phyloP scores from a whole-genome alignment of 2,888 invertebrate genomes.

The Pandemis heparana region DNA sequence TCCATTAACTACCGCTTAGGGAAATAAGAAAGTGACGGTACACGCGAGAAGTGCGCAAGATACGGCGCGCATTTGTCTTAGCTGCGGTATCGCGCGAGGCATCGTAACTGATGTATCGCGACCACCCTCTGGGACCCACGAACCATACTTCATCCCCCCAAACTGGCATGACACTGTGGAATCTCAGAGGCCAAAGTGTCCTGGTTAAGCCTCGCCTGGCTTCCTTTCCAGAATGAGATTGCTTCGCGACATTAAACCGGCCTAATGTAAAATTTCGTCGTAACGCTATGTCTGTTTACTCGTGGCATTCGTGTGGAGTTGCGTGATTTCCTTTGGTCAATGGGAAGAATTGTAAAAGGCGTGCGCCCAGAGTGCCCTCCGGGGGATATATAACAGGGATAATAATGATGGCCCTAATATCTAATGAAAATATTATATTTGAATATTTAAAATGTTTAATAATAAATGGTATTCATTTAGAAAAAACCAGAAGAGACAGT shows the following conservation, averaged over 20 bases:
- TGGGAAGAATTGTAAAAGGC: constrained; percentile 55
- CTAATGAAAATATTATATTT: no score
- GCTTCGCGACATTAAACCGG: constrained; percentile 82
- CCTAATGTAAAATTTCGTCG: constrained; percentile 82
- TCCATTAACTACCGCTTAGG: constrained; percentile 52
- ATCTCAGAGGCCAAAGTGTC: constrained; percentile 58
- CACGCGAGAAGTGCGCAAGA: constrained; percentile 64
- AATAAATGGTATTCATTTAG: no score
- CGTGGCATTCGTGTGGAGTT: constrained; percentile 56
- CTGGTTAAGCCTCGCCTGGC: constrained; percentile 66
- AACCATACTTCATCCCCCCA: constrained; percentile 55
- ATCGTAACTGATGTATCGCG: constrained; percentile 70
- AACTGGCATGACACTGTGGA: constrained; percentile 47
- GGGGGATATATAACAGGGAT: constrained; percentile 51
- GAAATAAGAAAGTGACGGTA: constrained; percentile 74
- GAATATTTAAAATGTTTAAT: no score
- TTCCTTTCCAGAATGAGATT: constrained; percentile 81
- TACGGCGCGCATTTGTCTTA: constrained; percentile 77
- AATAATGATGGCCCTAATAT: constrained; percentile 53
- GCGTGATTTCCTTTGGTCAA: constrained; percentile 70
- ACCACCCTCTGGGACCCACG: constrained; percentile 55
- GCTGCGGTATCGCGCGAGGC: constrained; percentile 73
- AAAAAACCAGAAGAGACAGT: no score
- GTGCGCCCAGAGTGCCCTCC: constrained; percentile 51
- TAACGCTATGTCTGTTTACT: constrained; percentile 73